Evolutionary conservation across 2,888 invertebrate genomes (phyloP).

Genomic region (Himalopsyche anomala): DNA sequence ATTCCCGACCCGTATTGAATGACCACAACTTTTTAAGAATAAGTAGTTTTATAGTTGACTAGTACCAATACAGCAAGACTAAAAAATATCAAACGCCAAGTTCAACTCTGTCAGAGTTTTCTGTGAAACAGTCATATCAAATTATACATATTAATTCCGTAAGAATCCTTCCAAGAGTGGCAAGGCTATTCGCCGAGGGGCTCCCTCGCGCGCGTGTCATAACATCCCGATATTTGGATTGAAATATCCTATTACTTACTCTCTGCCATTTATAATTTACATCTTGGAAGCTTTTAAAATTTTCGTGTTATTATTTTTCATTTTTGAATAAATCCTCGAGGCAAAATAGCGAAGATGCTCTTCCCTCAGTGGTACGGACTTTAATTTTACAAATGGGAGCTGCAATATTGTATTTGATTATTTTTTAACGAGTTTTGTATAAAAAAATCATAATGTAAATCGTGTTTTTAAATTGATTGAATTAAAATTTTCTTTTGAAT

Average conservation of each 20-base stretch:
- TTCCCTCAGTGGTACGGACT: no score
- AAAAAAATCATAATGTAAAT: no score
- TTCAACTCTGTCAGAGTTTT: conserved; percentile 40
- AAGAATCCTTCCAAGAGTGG: conserved; percentile 58
- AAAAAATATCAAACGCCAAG: background rate
- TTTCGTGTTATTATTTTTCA: conserved; percentile 24
- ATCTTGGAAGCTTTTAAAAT: conserved; percentile 14
- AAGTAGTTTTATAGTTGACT: background rate
- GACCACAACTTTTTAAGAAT: background rate
- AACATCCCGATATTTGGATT: conserved; percentile 57
- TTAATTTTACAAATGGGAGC: no score
- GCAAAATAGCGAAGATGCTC: background rate
- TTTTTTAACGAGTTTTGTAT: no score
- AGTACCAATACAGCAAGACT: background rate
- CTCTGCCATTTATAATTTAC: conserved; percentile 28
- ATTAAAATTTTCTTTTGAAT: no score
- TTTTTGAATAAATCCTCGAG: conserved; percentile 18
- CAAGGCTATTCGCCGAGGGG: conserved; percentile 54
- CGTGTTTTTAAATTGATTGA: no score
- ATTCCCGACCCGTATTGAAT: no score
- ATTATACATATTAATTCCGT: conserved; percentile 62
- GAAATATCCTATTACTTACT: conserved; percentile 54
- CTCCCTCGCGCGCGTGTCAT: conserved; percentile 58
- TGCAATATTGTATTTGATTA: no score
- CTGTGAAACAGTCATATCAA: conserved; percentile 53